A percentile compares a stretch with the other conserved stretches of the same genome.
Conservation (phyloP, 2,888 invertebrate species). For the Meiosimyza platycephala region DNA sequence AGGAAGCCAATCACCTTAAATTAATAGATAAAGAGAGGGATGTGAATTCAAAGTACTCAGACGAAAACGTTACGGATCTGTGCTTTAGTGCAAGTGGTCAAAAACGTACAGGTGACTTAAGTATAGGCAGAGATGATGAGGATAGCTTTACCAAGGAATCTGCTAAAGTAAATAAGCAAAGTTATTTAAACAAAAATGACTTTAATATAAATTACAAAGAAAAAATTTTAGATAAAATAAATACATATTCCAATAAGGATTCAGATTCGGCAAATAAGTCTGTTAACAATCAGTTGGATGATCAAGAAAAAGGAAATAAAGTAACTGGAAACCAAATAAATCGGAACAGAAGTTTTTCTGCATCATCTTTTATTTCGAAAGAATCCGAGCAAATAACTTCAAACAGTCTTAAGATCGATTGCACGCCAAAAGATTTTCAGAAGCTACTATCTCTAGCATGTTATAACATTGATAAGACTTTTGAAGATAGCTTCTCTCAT, state of each 20-base stretch:
- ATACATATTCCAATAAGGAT: conserved; percentile 21
- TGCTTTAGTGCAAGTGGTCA: no score
- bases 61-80: background rate
- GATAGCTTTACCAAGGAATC: background rate
- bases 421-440: conserved; percentile 61
- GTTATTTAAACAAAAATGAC: conserved; percentile 1
- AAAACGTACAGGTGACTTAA: no score
- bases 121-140: background rate
- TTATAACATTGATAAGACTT: conserved; percentile 57
- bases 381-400: conserved; percentile 52
- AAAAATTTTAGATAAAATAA: background rate
- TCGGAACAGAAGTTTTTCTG: conserved; percentile 57
- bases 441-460: conserved; percentile 61
- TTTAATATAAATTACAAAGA: conserved; percentile 14
- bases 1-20: conserved; percentile 24
- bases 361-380: conserved; percentile 56
- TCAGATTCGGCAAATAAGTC: background rate
- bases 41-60: conserved; percentile 19
- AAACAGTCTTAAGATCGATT: conserved; percentile 60
- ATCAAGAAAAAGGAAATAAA: conserved; percentile 28
- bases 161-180: background rate
- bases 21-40: conserved; percentile 32
- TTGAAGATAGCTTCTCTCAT: conserved; percentile 61
- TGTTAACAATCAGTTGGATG: conserved; percentile 29
- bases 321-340: conserved; percentile 27